Conservation (phyloP, 2,797 vertebrate genomes). For the Fistularia tabacaria region DNA sequence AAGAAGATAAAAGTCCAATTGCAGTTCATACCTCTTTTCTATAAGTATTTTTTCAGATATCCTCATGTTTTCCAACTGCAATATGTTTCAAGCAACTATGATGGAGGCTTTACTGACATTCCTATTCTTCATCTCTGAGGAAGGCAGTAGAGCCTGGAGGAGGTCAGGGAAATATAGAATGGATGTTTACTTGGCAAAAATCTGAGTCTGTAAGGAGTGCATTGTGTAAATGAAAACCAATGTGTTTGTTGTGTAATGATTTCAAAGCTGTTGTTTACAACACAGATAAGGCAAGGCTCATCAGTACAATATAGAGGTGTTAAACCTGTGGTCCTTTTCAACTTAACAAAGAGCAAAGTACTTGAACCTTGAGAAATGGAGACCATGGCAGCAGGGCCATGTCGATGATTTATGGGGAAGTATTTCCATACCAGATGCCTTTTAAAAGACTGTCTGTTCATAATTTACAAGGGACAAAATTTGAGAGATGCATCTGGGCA, state of each 20-base stretch:
- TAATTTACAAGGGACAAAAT: conserved; percentile 45
- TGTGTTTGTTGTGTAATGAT: background rate
- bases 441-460: conserved; percentile 50
- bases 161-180: conserved; percentile 32
- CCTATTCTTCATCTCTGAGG: conserved; percentile 13
- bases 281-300: conserved; percentile 34
- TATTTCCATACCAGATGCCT: conserved; percentile 48
- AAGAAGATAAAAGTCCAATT: conserved; percentile 40
- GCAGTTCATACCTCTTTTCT: conserved; percentile 29
- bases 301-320: conserved; percentile 48
- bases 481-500: conserved; percentile 29
- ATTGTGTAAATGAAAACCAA: too few species aligned
- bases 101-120: conserved; percentile 41
- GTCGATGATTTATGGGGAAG: conserved; percentile 27
- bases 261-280: conserved; percentile 42
- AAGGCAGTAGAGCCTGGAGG: conserved; percentile 35
- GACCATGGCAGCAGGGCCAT: conserved; percentile 28
- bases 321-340: conserved; percentile 40
- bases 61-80: conserved; percentile 37
- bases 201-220: too few species aligned
- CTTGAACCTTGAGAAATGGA: conserved; percentile 42
- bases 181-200: too few species aligned
- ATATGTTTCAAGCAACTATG: conserved; percentile 44
- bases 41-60: conserved; percentile 46
- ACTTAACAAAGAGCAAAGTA: conserved; percentile 48